Base-by-base conservation (phyloP, 2,113 vertebrate species). In the Crypturellus undulatus region DNA sequence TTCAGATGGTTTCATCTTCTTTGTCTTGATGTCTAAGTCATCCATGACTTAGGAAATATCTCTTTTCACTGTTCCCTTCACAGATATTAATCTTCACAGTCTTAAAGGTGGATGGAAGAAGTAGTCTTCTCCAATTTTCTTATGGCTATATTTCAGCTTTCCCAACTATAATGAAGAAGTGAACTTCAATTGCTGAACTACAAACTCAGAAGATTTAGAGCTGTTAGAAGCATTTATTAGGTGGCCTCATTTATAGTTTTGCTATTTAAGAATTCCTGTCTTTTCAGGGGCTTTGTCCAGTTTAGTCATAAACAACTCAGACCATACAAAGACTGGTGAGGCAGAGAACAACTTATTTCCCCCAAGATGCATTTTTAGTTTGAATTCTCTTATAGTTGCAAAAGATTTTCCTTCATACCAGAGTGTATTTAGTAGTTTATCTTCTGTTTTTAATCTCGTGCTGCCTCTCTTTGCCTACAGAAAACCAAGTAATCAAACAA, bases 21-120 rank as follows among this genome's bases (percentile, higher is more conserved):
- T 81, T 89, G 52, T 84, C 58, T 78, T 87, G 28, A 71, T 78
- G 28, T 91, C 85, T 89, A 70, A 93, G 71, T 83, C 58, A 40
- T 22, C 6, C 12, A 5, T 20, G 40, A 34, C 69, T 93, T 88
- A 49, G 45, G 40, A 14, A 15, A 25, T 71, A 45, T 58, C 38
- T 79, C 67, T 67, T 87, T 87, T 43, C 64, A 30, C 9, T 54
- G 17, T 89, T 84, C 70, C 58, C 12, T 77, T 96, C 15, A 42
- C 26, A 40, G 38, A 84, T 25, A 84, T 70, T 75, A 40, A 84
- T 86, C 38, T 79, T 81, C 17, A 43, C 20, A 84, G 40, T 42
- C 47, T 91, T 96, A 79, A 80, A 76, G 76, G 47, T 64, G 18
- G 17, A 52, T n/a, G 42, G 6, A 71, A 60, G 32, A 49, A 36